phyloP scores from a whole-genome alignment of 2,113 vertebrate species.

The Corythaixoides concolor region DNA sequence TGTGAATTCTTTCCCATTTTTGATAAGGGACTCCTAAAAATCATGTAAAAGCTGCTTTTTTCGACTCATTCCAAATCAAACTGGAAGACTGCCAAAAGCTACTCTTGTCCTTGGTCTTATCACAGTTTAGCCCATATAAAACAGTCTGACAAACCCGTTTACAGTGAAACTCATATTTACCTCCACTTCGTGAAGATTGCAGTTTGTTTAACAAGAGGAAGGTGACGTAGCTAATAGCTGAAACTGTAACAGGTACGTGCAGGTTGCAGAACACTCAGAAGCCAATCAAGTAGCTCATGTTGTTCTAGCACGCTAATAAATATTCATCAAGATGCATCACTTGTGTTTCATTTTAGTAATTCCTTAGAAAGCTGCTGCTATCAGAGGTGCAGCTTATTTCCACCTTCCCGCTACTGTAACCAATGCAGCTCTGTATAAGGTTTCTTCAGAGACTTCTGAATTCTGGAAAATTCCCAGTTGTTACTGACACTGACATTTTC shows the following conservation, averaged over 20 bases:
- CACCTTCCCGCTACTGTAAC: neutral
- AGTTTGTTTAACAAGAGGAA: neutral
- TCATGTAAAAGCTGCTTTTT: neutral
- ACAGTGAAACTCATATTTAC: neutral
- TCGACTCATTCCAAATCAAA: neutral
- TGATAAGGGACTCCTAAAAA: neutral
- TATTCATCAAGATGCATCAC: neutral
- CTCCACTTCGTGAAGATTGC: neutral
- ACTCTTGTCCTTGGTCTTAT: neutral
- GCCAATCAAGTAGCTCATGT: neutral
- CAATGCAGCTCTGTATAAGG: neutral
- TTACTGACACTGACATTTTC: neutral
- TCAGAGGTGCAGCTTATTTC: neutral
- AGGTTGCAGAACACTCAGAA: neutral
- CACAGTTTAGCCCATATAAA: neutral
- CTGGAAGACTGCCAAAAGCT: neutral
- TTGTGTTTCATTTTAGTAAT: neutral
- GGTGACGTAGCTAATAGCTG: neutral
- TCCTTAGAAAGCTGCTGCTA: neutral
- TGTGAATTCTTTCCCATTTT: neutral
- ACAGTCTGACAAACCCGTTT: neutral
- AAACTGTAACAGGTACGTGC: neutral
- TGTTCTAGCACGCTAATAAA: neutral
- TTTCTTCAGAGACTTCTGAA: neutral
- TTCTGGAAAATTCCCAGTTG: neutral